Evolutionary conservation across 1,140 invertebrate species (phyloP).

Genomic region (Drosophila bipectinata): DNA sequence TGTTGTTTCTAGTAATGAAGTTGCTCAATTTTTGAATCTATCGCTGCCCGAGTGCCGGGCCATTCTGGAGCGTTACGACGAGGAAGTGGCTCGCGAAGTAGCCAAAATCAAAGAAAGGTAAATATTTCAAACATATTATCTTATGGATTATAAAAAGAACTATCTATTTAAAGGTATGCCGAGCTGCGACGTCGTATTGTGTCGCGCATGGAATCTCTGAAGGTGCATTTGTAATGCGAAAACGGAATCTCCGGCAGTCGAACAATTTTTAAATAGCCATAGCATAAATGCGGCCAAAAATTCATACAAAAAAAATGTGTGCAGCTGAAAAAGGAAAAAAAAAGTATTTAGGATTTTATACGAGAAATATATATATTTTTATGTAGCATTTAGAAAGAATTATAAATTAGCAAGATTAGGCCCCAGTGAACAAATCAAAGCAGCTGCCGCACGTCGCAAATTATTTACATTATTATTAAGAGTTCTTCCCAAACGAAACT

Average conservation of each 20-base stretch:
- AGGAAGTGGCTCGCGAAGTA: constrained; percentile 91
- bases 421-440: constrained; percentile 68
- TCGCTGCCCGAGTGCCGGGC: constrained; percentile 91
- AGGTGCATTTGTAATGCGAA: constrained; percentile 85
- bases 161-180: constrained; percentile 85
- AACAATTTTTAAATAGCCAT: constrained; percentile 61
- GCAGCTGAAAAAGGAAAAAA: constrained; percentile 42
- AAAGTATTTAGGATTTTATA: constrained; percentile 69
- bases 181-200: constrained; percentile 88
- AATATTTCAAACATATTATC: background rate
- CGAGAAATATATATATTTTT: constrained; percentile 49
- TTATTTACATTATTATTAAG: constrained; percentile 27
- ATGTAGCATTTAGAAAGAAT: constrained; percentile 71
- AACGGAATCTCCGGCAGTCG: constrained; percentile 54
- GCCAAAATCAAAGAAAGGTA: constrained; percentile 90
- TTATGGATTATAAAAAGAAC: background rate
- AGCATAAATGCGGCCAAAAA: constrained; percentile 57
- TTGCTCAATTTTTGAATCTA: constrained; percentile 93
- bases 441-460: constrained; percentile 55
- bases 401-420: constrained; percentile 59
- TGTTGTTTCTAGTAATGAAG: constrained; percentile 85
- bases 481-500: constrained; percentile 47
- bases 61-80: constrained; percentile 91
- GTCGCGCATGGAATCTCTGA: constrained; percentile 89
- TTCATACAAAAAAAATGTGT: constrained; percentile 2